A percentile compares a stretch with the other conserved stretches of the same genome.
Evolutionary conservation across 2,113 vertebrate species (phyloP).

Genomic region (Mormyrus lacerda): DNA sequence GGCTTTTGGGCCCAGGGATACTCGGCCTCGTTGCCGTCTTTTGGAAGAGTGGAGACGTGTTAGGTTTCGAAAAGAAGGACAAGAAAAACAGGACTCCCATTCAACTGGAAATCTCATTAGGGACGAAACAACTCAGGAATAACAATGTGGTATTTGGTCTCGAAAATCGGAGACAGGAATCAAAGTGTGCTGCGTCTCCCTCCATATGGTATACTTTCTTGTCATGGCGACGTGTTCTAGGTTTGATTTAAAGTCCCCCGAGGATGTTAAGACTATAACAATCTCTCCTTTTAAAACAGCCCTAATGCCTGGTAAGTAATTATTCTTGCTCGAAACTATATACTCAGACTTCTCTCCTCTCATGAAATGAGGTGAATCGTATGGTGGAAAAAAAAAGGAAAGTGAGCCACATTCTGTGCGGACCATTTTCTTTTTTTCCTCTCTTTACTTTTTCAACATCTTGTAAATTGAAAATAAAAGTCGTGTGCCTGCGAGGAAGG

Average conservation of each 20-base stretch:
- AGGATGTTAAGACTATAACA: constrained; percentile 37
- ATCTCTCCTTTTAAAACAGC: constrained; percentile 22
- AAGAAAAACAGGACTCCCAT: constrained; percentile 38
- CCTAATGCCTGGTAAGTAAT: constrained; percentile 32
- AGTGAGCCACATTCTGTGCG: background rate
- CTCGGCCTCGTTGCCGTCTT: constrained; percentile 15
- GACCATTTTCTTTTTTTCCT: background rate
- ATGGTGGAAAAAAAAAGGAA: background rate
- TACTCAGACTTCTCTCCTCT: constrained; percentile 21
- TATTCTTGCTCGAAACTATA: constrained; percentile 31
- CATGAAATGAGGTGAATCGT: constrained; percentile 12
- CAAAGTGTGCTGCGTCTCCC: constrained; percentile 25
- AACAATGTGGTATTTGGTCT: constrained; percentile 42
- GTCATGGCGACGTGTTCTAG: constrained; percentile 20
- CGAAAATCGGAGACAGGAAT: constrained; percentile 31
- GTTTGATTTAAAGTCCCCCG: constrained; percentile 33
- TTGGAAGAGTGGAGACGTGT: constrained; percentile 26
- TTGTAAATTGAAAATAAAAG: constrained; percentile 9
- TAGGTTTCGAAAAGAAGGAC: constrained; percentile 38
- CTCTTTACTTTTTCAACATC: background rate
- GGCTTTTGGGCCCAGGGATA: constrained; percentile 6
- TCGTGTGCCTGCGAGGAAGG: background rate
- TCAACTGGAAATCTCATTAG: constrained; percentile 48
- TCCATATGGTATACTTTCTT: constrained; percentile 18
- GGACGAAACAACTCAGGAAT: constrained; percentile 38